Percentiles rank a stretch among this genome's conserved stretches.
These are phyloP conservation scores for Cherax destructor DNA, from an alignment of 1,140 invertebrate species.

Conservation along the genomic window DNA sequence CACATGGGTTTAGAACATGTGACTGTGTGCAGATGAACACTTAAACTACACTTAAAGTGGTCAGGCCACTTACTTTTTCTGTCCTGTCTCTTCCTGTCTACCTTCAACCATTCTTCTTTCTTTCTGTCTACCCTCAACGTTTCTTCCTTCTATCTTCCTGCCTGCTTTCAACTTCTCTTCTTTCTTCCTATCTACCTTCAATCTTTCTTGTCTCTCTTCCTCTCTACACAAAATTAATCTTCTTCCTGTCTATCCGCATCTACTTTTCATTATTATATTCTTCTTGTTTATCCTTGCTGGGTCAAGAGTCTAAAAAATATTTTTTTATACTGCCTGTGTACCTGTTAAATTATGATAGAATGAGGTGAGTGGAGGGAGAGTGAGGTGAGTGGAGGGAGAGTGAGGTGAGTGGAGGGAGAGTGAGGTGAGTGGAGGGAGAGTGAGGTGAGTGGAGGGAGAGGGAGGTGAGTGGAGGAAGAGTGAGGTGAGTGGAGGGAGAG, in stretches of 20 bases:
- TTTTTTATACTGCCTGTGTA: too few relatives aligned
- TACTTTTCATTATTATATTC: neutral
- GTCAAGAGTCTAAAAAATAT: too few relatives aligned
- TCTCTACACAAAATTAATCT: neutral
- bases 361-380: neutral
- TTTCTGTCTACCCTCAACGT: too few relatives aligned
- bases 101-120: too few relatives aligned
- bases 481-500: neutral
- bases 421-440: neutral
- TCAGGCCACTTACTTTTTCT: too few relatives aligned
- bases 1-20: too few relatives aligned
- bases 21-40: too few relatives aligned
- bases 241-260: neutral
- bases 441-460: neutral
- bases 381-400: neutral
- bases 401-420: neutral
- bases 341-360: neutral
- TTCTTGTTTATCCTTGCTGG: neutral
- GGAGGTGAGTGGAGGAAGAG: neutral
- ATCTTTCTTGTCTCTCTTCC: neutral
- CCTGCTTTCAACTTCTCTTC: too few relatives aligned
- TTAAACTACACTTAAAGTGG: too few relatives aligned
- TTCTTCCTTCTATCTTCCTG: too few relatives aligned
- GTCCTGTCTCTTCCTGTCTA: too few relatives aligned
- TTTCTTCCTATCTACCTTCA: too few relatives aligned